Evolutionary conservation across 2,113 vertebrate species (phyloP).

Genomic region (Shinisaurus crocodilurus): DNA sequence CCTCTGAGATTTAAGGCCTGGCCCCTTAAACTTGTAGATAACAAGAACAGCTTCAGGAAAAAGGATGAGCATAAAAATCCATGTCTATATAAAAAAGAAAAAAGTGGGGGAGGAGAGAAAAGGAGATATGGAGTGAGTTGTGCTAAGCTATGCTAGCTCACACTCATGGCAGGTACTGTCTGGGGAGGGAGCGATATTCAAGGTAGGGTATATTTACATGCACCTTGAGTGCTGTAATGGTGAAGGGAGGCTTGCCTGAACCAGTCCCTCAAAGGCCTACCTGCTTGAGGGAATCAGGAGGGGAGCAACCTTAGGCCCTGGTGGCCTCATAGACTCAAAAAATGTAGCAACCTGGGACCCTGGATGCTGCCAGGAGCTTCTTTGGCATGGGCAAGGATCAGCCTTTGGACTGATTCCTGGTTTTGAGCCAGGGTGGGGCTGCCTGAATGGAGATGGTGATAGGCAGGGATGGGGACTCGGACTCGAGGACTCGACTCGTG

Average conservation of each 20-base stretch:
- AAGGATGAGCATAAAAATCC: background rate
- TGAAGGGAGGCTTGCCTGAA: background rate
- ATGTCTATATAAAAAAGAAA: background rate
- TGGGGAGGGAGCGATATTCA: background rate
- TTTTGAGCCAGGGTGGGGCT: no score
- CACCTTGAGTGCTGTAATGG: background rate
- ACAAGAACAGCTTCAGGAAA: background rate
- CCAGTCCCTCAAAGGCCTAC: no score
- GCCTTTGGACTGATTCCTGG: no score
- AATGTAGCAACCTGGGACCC: no score
- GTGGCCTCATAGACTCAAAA: no score
- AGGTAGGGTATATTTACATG: background rate
- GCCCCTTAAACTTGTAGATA: slow-evolving; percentile 8
- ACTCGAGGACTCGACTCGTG: no score
- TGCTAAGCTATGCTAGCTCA: background rate
- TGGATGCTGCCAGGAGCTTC: no score
- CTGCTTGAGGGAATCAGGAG: no score
- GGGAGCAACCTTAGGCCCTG: no score
- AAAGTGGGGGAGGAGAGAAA: background rate
- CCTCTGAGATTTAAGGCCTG: background rate
- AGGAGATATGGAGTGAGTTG: background rate
- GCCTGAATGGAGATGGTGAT: no score
- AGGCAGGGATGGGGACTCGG: no score
- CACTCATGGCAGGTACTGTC: background rate
- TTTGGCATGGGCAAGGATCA: no score